Base-by-base conservation (phyloP, 2,888 invertebrate species). In the Lithosia quadra region DNA sequence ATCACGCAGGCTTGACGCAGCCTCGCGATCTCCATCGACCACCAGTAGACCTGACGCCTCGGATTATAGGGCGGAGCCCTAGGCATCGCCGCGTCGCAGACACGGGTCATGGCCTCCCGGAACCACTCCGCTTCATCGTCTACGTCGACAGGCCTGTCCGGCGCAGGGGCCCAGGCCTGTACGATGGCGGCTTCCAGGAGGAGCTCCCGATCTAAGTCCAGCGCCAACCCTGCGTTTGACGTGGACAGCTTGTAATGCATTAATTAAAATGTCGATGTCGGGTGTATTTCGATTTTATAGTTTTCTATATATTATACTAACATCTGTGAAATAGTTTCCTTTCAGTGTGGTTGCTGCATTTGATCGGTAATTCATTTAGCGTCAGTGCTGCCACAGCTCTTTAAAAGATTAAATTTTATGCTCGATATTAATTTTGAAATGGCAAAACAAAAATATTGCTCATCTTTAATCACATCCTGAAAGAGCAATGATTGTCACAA, bases 261-360 rank as follows among this genome's bases (percentile, higher is more conserved):
- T 83, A 81, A 84, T 85, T 84, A 84, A 82, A 80, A 75, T 78
- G 74, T 56, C 55, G 22, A 55, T 74, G 76, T 75, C 69, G 67
- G 67, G 39, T 72, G 28, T 59, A 36, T 63, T 68, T 73, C 63
- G 63, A 69, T 75, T 81, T 82, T 76, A 75, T 74, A 76, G 65
- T 64, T 73, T 72, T 67, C 68, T 55, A 67, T 72, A 68, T 43
- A 61, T 33, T 68, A 63, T 62, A 73, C 49, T 68, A 24, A 65
- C 55, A 65, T 66, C 18, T 28, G 63, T 70, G 49, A 61, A 34
- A 63, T 24, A 55, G 39, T 68, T 67, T 57, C 55, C 36, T 57
- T 61, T 65, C 33, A 43, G 24, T 53, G 21, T 57, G 15, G 62
- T 33, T 21, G 18, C 18, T 67, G 68, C 24, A 13, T 68, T 64